These are phyloP conservation scores for Drosophila pegasa DNA, from an alignment of 2,888 invertebrate genomes.

Conservation along the genomic window DNA sequence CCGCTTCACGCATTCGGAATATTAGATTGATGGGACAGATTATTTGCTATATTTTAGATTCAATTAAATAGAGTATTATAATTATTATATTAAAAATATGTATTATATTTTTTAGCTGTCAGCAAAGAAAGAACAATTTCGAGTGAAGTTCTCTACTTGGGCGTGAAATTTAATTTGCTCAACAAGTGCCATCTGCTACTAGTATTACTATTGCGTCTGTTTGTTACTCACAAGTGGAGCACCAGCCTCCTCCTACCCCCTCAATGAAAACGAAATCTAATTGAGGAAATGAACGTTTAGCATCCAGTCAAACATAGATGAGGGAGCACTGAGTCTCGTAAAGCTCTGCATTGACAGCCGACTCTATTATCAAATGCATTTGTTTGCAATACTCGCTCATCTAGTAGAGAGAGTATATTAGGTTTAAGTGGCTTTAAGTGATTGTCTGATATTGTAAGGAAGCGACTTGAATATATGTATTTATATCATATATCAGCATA, in stretches of 20 bases:
- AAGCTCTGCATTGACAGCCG: slow-evolving; percentile 31
- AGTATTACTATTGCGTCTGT: slow-evolving; percentile 45
- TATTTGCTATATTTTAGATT: not conserved
- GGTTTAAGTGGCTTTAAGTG: not conserved
- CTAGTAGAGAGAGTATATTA: not conserved
- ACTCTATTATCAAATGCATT: slow-evolving; percentile 43
- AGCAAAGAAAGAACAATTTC: not conserved
- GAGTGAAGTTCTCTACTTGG: not conserved
- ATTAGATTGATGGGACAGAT: slow-evolving; percentile 14
- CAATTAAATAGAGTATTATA: not conserved
- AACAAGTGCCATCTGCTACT: slow-evolving; percentile 24
- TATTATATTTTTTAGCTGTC: not conserved
- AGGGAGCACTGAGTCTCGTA: slow-evolving; percentile 1
- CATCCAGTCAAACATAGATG: slow-evolving; percentile 27
- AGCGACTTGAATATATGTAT: not conserved
- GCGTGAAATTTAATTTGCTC: not conserved
- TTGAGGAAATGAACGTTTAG: slow-evolving; percentile 77
- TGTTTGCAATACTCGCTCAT: not conserved
- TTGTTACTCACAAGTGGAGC: slow-evolving; percentile 48
- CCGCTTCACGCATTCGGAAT: slow-evolving; percentile 36
- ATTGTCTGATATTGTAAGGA: not conserved
- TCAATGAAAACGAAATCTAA: slow-evolving; percentile 61
- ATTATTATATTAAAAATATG: not conserved
- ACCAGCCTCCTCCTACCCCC: slow-evolving; percentile 1
- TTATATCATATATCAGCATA: not conserved